These are phyloP conservation scores for Trachelus iudaicus DNA, from an alignment of 2,888 invertebrate species.

Conservation along the genomic window DNA sequence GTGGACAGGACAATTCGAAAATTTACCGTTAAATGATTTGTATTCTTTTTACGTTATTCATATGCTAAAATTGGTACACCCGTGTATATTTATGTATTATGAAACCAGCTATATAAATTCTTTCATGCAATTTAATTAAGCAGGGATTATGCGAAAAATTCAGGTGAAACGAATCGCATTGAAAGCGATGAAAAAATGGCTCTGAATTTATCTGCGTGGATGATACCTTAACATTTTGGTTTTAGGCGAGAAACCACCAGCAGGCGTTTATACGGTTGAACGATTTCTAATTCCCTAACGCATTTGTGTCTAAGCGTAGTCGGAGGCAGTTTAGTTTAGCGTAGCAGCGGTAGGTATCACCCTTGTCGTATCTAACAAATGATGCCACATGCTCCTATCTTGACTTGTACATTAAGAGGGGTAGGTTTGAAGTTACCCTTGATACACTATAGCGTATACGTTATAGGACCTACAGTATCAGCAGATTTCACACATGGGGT, in stretches of 20 bases:
- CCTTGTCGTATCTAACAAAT: conserved; percentile 58
- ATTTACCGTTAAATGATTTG: background rate
- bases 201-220: background rate
- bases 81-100: background rate
- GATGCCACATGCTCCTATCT: conserved; percentile 65
- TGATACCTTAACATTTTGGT: background rate
- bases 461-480: background rate
- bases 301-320: conserved; percentile 36
- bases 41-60: background rate
- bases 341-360: conserved; percentile 23
- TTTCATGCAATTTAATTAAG: background rate
- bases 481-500: conserved; percentile 9
- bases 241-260: background rate
- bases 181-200: background rate
- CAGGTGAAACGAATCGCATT: background rate
- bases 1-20: background rate
- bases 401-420: conserved; percentile 38
- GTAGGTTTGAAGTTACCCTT: conserved; percentile 6
- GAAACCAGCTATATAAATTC: background rate
- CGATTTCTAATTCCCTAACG: conserved; percentile 34
- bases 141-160: background rate
- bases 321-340: conserved; percentile 43
- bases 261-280: conserved; percentile 34
- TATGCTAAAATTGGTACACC: background rate
- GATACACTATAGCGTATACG: conserved; percentile 3